Conservation (phyloP, 2,888 invertebrate genomes). For the Vannuccia rotundouncinata region DNA sequence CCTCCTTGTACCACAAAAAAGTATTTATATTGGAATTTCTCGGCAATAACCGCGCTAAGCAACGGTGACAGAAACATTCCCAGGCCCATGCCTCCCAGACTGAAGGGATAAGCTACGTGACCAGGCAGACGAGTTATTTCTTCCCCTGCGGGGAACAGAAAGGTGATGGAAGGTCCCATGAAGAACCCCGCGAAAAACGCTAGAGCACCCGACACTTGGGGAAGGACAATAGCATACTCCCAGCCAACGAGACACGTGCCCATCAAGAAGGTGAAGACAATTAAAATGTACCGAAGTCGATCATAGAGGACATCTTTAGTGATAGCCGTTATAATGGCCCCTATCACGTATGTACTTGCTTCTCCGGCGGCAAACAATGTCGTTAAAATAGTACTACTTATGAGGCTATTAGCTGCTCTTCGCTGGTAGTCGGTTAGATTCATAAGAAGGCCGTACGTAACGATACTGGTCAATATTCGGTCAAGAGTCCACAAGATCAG, state of each 20-base stretch:
- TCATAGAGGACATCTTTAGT: conserved; percentile 36
- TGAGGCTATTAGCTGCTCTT: neutral
- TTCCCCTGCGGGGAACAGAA: conserved; percentile 40
- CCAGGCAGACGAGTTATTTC: conserved; percentile 38
- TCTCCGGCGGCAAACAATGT: conserved; percentile 31
- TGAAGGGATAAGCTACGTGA: conserved; percentile 38
- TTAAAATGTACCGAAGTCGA: conserved; percentile 35
- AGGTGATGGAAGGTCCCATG: conserved; percentile 38
- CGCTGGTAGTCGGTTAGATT: conserved; percentile 34
- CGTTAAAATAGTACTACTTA: conserved; percentile 11
- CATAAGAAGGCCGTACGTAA: conserved; percentile 34
- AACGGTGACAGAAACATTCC: conserved; percentile 36
- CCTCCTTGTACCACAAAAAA: conserved; percentile 36
- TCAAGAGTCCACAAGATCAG: conserved; percentile 36
- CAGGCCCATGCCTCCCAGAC: conserved; percentile 36
- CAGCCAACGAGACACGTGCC: neutral
- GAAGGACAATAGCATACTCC: neutral
- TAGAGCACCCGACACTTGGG: neutral
- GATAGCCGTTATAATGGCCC: conserved; percentile 29
- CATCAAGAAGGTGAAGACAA: conserved; percentile 26
- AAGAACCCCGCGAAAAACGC: conserved; percentile 35
- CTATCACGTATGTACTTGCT: conserved; percentile 37
- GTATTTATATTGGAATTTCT: conserved; percentile 12
- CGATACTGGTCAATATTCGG: conserved; percentile 33
- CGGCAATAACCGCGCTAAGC: conserved; percentile 34